Conservation (phyloP, 2,797 vertebrate species). For the Lacerta agilis region DNA sequence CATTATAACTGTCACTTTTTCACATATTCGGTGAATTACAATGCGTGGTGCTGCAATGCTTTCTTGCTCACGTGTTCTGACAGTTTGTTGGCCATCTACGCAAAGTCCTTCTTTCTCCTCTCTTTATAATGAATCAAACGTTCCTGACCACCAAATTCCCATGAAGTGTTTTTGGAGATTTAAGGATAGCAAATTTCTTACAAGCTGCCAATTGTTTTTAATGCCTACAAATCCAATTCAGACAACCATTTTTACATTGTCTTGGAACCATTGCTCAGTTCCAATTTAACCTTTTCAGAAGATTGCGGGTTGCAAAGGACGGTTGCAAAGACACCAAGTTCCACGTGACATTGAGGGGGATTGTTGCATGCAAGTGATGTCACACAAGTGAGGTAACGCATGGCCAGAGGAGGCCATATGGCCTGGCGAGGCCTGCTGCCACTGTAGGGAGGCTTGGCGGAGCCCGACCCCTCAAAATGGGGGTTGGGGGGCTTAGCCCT, state of each 20-base stretch:
- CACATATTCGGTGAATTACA: slow-evolving; percentile 54
- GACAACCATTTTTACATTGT: background rate
- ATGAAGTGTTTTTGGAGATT: background rate
- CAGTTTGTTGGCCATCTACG: slow-evolving; percentile 29
- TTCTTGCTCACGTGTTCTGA: slow-evolving; percentile 41
- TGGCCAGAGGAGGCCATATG: too few species aligned
- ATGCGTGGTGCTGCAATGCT: slow-evolving; percentile 42
- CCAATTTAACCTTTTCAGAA: background rate
- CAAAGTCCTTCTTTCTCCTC: slow-evolving; percentile 46
- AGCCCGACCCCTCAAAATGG: too few species aligned
- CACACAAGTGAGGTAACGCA: too few species aligned
- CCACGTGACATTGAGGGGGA: too few species aligned
- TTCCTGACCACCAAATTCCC: slow-evolving; percentile 11
- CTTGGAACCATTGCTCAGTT: background rate
- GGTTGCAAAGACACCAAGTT: too few species aligned
- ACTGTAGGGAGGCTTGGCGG: too few species aligned
- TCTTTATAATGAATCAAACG: slow-evolving; percentile 32
- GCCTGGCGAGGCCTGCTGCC: too few species aligned
- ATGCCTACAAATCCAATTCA: background rate
- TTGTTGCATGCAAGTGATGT: too few species aligned
- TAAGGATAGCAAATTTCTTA: slow-evolving; percentile 6
- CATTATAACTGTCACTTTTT: slow-evolving; percentile 61
- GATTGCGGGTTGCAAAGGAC: background rate
- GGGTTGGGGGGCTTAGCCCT: too few species aligned
- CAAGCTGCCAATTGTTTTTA: slow-evolving; percentile 1